phyloP scores from a whole-genome alignment of 2,888 invertebrate species.

The Eumerus sabulonum region DNA sequence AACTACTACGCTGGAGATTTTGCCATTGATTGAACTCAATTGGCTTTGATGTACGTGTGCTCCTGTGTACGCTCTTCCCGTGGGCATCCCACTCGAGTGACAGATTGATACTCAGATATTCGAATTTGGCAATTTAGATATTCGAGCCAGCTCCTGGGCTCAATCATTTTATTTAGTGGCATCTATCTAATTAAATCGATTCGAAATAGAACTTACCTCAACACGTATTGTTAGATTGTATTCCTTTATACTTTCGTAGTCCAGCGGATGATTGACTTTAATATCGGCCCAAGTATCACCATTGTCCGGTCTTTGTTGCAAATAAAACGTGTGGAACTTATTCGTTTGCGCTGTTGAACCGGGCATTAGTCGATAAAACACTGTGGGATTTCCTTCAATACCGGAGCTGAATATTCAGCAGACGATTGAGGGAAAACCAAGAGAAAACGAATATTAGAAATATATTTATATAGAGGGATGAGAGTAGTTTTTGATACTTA shows the following conservation, averaged over 20 bases:
- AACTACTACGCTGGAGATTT: constrained; percentile 40
- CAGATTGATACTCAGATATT: no score
- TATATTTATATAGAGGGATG: neutral
- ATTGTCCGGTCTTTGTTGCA: constrained; percentile 95
- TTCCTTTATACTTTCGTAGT: constrained; percentile 96
- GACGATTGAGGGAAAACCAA: constrained; percentile 62
- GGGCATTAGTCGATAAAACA: constrained; percentile 96
- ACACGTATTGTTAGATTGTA: constrained; percentile 97
- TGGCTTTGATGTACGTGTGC: no score
- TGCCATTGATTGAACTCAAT: no score
- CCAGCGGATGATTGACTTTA: constrained; percentile 96
- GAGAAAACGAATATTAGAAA: constrained; percentile 45
- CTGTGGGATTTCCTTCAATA: constrained; percentile 96
- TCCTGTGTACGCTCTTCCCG: no score
- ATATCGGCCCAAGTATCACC: constrained; percentile 97
- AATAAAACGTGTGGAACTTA: constrained; percentile 96
- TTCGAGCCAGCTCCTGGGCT: no score
- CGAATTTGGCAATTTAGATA: no score
- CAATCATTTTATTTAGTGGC: no score
- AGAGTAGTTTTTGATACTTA: constrained; percentile 16
- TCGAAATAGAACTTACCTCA: constrained; percentile 84
- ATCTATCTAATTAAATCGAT: no score
- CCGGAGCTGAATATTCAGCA: constrained; percentile 86
- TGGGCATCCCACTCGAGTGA: no score
- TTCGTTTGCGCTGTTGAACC: constrained; percentile 97